phyloP scores from a whole-genome alignment of 2,888 invertebrate species.

The Mycalesis mineus region DNA sequence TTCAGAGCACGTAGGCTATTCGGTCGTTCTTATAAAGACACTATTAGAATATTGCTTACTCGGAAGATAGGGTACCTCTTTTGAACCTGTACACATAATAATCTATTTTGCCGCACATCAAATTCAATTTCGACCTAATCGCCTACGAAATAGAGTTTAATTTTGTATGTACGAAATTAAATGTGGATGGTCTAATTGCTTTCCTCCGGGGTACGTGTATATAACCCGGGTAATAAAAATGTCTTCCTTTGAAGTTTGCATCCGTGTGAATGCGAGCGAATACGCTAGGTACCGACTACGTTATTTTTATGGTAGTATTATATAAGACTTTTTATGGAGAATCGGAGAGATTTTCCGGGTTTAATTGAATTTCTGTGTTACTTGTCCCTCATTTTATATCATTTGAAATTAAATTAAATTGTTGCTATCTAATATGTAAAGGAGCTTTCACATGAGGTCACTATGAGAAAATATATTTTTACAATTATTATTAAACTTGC shows the following conservation, averaged over 20 bases:
- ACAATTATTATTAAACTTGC: no score
- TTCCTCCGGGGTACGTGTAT: conserved; percentile 17
- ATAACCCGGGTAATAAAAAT: conserved; percentile 29
- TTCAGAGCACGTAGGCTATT: background rate
- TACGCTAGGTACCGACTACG: background rate
- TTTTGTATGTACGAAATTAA: background rate
- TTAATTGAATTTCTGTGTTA: background rate
- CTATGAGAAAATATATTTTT: no score
- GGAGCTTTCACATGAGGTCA: no score
- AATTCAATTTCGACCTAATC: conserved; percentile 2
- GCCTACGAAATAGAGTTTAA: background rate
- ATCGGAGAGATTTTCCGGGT: background rate
- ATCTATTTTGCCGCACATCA: background rate
- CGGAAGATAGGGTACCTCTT: background rate
- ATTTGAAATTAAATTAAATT: background rate
- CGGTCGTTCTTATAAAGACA: background rate
- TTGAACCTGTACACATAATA: background rate
- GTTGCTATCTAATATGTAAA: no score
- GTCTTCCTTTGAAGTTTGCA: conserved; percentile 29
- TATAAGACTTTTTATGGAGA: background rate
- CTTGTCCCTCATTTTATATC: background rate
- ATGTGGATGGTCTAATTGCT: conserved; percentile 15
- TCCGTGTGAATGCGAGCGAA: conserved; percentile 3
- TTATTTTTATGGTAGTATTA: conserved; percentile 6
- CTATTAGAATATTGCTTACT: conserved; percentile 4